phyloP scores from a whole-genome alignment of 2,113 vertebrate genomes.

The Equus quagga region DNA sequence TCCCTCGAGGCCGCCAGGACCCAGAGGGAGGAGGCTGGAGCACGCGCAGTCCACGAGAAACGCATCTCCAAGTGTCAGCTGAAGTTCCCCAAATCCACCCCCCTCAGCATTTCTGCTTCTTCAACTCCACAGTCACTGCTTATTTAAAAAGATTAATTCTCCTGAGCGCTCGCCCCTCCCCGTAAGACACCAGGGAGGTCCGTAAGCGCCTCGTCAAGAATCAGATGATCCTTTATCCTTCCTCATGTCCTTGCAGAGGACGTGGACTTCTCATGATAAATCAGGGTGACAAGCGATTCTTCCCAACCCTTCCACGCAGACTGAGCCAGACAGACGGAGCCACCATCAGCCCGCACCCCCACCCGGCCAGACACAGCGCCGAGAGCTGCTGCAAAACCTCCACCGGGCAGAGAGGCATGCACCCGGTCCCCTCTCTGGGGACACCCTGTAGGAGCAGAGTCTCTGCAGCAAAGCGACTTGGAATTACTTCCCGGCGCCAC shows the following conservation, averaged over 20 bases:
- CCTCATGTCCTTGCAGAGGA: neutral
- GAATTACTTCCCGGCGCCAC: neutral
- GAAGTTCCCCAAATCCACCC: neutral
- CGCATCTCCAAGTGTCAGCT: accelerated
- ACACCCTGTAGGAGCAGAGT: accelerated
- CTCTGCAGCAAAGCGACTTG: neutral
- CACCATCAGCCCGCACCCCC: accelerated
- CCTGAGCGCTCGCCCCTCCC: neutral
- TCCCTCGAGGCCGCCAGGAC: too few species aligned
- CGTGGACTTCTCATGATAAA: neutral
- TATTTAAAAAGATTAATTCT: neutral
- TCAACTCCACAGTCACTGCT: neutral
- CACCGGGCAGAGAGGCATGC: accelerated
- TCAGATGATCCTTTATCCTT: neutral
- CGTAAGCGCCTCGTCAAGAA: neutral
- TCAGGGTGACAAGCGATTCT: neutral
- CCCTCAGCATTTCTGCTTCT: neutral
- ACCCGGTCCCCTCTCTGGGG: accelerated
- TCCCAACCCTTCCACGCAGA: neutral
- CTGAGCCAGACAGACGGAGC: neutral
- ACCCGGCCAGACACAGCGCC: neutral
- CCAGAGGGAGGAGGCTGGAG: neutral
- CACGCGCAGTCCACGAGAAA: neutral
- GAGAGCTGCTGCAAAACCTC: neutral
- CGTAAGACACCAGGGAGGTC: neutral